Evolutionary conservation across 2,113 vertebrate species (phyloP), one percentile per base, ranked within the genome.

Genomic region (Halcyon malimbica): DNA sequence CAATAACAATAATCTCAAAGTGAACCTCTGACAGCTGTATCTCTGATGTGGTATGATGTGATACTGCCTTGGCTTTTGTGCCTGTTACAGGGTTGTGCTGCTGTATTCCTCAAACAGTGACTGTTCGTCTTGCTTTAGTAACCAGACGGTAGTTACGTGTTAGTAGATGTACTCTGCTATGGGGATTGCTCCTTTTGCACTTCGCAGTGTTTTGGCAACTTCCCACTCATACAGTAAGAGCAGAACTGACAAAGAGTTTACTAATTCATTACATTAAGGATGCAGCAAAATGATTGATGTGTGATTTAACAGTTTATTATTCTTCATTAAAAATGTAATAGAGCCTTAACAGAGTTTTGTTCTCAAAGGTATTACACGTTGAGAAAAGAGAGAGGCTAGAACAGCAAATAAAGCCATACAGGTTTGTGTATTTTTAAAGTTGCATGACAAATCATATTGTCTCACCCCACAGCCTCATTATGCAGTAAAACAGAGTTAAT

Each of bases 271-370:
- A 35, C 41, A 60, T 91, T 81, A 96, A 88, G 44, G 44, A 53
- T 84, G 37, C 46, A 91, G 75, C 31, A 68, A 83, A 94, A 93
- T 96, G 85, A 96, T 86, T 97, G 91, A 95, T 95, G 75, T 56
- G 63, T 44, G 77, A 92, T 95, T 94, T 96, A 96, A 91, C 90
- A 93, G 68, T 96, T 95, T 88, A 80, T 96, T 97, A 91, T 93
- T 97, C 79, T 90, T 95, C 92, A 93, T 97, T 96, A 97, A 96
- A 97, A 95, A 94, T 95, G 31, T 74, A 96, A 85, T 59, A 93
- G 68, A 76, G 90, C 78, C 70, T 89, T 96, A 94, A 73, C 18
- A 85, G 59, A n/a, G 60, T 93, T 94, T 88, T 83, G 20, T 76
- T 93, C 89, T 94, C 93, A 57, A 48, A 56, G 33, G 73, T 57